These are phyloP conservation scores for Pegea sp. DNA, from an alignment of 23 tunicate genomes.

Conservation along the genomic window DNA sequence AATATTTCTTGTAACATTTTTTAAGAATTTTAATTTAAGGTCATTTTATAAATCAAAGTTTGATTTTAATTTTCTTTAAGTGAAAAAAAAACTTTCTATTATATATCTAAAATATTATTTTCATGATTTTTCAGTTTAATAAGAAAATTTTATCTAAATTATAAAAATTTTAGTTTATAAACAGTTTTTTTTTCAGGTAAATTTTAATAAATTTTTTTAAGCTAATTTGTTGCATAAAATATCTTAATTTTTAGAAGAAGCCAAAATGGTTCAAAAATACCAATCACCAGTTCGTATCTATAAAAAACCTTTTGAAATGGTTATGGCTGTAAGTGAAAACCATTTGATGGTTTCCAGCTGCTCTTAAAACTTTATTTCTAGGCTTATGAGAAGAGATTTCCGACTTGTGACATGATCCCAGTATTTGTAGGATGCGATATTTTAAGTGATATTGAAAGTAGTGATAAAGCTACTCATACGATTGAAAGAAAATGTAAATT, in stretches of 20 bases:
- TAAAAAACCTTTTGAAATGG: constrained; percentile 90
- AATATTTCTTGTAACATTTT: neutral
- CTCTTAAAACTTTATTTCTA: neutral
- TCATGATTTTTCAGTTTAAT: neutral
- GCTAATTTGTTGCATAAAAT: no score
- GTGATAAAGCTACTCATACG: constrained; percentile 55
- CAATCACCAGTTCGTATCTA: constrained; percentile 86
- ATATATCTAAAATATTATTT: neutral
- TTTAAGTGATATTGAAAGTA: constrained; percentile 31
- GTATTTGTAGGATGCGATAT: constrained; percentile 89
- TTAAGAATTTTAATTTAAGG: neutral
- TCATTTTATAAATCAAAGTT: neutral
- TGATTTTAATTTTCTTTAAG: neutral
- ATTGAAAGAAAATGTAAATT: constrained; percentile 86
- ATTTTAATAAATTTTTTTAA: no score
- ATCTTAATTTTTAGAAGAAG: no score
- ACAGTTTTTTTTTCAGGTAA: neutral
- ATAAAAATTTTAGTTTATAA: neutral
- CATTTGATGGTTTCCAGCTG: neutral
- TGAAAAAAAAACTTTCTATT: neutral
- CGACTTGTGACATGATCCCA: constrained; percentile 95
- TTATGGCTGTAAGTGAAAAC: constrained; percentile 78
- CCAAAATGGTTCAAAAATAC: constrained; percentile 80
- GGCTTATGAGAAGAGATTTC: constrained; percentile 91
- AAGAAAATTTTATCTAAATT: neutral